These are phyloP conservation scores for Callinectes sapidus DNA, from an alignment of 2,888 invertebrate genomes.

Conservation along the genomic window DNA sequence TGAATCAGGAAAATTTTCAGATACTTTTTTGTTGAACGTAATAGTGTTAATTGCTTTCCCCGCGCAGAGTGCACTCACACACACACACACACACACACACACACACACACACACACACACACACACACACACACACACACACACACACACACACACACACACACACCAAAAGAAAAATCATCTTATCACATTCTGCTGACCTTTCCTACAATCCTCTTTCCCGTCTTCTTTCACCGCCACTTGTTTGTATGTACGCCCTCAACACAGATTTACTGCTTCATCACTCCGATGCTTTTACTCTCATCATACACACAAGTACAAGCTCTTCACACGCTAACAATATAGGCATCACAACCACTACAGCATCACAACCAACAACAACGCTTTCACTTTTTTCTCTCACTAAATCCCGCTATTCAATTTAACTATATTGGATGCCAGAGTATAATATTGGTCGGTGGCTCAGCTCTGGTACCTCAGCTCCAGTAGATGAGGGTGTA, in stretches of 20 bases:
- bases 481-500: background rate
- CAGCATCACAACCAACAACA: background rate
- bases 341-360: background rate
- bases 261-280: background rate
- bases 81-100: background rate
- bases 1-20: background rate
- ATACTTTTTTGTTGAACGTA: background rate
- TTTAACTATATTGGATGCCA: background rate
- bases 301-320: background rate
- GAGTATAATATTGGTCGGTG: slow-evolving; percentile 21
- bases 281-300: background rate
- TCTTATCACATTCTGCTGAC: background rate
- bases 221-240: background rate
- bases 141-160: background rate
- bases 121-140: background rate
- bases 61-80: background rate
- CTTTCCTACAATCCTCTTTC: background rate
- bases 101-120: slow-evolving; percentile 1
- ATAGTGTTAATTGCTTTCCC: slow-evolving; percentile 20
- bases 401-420: background rate
- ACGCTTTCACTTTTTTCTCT: background rate
- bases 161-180: no score
- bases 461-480: background rate
- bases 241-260: background rate
- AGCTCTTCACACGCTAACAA: background rate